These are phyloP conservation scores for Dione vanillae DNA, from an alignment of 2,888 invertebrate species.

Conservation along the genomic window DNA sequence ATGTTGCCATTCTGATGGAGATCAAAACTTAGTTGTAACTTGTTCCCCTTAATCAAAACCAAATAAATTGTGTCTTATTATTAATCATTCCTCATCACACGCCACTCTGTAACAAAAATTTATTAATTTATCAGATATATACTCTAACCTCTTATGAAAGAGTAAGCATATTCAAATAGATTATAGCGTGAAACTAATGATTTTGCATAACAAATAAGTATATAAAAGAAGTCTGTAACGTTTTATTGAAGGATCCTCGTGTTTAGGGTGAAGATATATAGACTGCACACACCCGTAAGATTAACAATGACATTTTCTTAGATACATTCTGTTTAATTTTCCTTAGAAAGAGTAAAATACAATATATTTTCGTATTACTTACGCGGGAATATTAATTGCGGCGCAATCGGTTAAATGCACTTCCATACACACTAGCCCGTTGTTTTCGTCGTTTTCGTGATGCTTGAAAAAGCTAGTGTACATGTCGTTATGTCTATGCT, in stretches of 20 bases:
- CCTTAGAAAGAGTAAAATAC: conserved; percentile 35
- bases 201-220: conserved; percentile 18
- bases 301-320: conserved; percentile 55
- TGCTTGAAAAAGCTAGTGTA: conserved; percentile 79
- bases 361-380: conserved; percentile 61
- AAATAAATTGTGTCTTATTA: conserved; percentile 68
- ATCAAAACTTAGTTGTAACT: conserved; percentile 58
- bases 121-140: conserved; percentile 56
- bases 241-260: conserved; percentile 38
- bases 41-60: conserved; percentile 67
- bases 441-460: conserved; percentile 79
- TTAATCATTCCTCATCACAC: conserved; percentile 83
- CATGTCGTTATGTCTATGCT: conserved; percentile 59
- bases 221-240: conserved; percentile 4
- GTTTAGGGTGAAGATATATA: conserved; percentile 52
- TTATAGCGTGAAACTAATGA: not conserved
- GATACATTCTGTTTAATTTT: conserved; percentile 34
- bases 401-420: conserved; percentile 86
- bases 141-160: conserved; percentile 64
- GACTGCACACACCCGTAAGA: conserved; percentile 64
- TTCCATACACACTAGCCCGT: conserved; percentile 84
- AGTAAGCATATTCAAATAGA: not conserved
- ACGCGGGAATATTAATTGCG: conserved; percentile 83
- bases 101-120: conserved; percentile 79
- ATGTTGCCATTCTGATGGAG: conserved; percentile 86